Evolutionary conservation across 2,113 vertebrate genomes (phyloP).

Genomic region (Cynopterus brachyotis): DNA sequence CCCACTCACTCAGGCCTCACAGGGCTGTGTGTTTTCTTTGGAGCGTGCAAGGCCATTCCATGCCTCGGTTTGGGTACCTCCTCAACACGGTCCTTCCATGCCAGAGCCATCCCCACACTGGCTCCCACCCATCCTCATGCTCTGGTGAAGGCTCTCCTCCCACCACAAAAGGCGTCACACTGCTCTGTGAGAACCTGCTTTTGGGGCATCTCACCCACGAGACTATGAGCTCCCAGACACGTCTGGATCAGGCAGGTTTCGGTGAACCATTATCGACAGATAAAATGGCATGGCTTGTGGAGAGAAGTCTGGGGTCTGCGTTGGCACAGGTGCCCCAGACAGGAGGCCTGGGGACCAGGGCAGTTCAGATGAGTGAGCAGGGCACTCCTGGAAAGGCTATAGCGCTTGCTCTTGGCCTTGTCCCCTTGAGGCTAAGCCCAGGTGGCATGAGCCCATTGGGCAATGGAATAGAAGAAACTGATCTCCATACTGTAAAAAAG

Average conservation of each 20-base stretch:
- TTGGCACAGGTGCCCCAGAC: not conserved
- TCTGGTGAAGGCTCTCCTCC: not conserved
- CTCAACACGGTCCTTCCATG: not conserved
- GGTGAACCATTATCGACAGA: not conserved
- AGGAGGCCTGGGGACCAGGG: not conserved
- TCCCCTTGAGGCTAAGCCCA: no score
- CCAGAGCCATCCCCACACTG: not conserved
- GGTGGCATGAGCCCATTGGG: not conserved
- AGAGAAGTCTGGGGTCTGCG: not conserved
- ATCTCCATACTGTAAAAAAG: no score
- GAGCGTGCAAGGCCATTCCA: not conserved
- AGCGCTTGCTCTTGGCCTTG: no score
- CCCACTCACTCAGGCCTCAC: not conserved
- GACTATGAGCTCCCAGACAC: not conserved
- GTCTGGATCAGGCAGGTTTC: not conserved
- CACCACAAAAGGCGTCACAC: not conserved
- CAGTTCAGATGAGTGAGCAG: accelerated
- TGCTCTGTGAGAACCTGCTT: not conserved
- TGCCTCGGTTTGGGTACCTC: not conserved
- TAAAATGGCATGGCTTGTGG: not conserved
- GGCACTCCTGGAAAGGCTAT: no score
- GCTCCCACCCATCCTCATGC: not conserved
- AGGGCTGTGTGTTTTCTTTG: not conserved
- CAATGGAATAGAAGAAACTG: not conserved
- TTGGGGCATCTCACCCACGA: accelerated